Percentiles rank a stretch among this genome's conserved stretches.
Conservation (phyloP, 2,888 invertebrate species). For the Euproctis similis region DNA sequence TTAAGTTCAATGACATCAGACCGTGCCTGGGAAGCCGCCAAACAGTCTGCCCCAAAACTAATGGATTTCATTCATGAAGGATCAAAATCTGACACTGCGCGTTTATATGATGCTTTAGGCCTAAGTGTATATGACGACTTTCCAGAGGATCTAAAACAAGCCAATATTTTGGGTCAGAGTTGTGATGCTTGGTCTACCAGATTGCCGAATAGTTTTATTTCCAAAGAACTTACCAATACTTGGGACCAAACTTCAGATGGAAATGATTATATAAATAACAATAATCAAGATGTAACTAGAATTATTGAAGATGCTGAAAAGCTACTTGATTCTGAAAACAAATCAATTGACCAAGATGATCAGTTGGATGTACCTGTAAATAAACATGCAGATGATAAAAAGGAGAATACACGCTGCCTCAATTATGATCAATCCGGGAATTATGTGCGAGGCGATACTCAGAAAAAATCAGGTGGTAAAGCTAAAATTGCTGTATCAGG, state of each 20-base stretch:
- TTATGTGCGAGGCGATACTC: conserved; percentile 53
- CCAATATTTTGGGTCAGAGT: conserved; percentile 38
- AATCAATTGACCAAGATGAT: conserved; percentile 38
- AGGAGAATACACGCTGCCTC: conserved; percentile 44
- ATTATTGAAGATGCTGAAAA: conserved; percentile 37
- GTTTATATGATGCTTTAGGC: conserved; percentile 63
- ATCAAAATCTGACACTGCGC: conserved; percentile 64
- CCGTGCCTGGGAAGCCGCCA: conserved; percentile 71
- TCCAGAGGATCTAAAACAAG: conserved; percentile 49
- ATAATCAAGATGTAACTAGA: conserved; percentile 31
- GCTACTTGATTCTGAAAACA: conserved; percentile 33
- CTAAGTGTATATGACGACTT: conserved; percentile 48
- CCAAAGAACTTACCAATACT: conserved; percentile 43
- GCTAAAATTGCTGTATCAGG: conserved; percentile 54
- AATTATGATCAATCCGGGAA: conserved; percentile 63
- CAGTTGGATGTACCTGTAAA: conserved; percentile 29
- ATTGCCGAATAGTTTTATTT: conserved; percentile 36
- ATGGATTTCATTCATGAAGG: conserved; percentile 68
- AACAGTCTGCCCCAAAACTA: conserved; percentile 65
- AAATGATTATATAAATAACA: conserved; percentile 30
- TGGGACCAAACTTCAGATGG: conserved; percentile 44
- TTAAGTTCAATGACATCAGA: conserved; percentile 60
- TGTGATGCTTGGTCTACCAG: conserved; percentile 41
- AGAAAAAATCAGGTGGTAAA: conserved; percentile 48
- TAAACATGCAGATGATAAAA: conserved; percentile 44